Evolutionary conservation across 2,888 invertebrate genomes (phyloP).

Genomic region (Parnassius smintheus): DNA sequence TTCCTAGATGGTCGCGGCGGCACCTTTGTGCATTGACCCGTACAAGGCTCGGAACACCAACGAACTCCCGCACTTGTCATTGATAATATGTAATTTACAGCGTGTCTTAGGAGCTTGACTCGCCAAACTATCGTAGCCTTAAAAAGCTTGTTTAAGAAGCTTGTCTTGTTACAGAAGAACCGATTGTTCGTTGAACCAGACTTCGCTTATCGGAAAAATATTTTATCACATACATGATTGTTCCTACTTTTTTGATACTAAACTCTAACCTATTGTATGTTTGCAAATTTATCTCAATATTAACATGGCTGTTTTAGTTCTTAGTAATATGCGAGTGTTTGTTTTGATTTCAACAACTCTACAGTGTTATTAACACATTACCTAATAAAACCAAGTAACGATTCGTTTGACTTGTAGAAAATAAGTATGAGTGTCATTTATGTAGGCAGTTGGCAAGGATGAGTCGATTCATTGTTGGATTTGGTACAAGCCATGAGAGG

Average conservation of each 20-base stretch:
- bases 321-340: constrained; percentile 4
- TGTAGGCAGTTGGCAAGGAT: constrained; percentile 62
- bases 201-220: too few species aligned
- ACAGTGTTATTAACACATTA: constrained; percentile 22
- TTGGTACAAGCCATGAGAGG: constrained; percentile 58
- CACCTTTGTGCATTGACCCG: constrained; percentile 74
- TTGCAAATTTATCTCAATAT: background rate
- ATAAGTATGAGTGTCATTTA: constrained; percentile 55
- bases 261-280: background rate
- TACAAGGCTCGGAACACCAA: constrained; percentile 60
- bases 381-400: constrained; percentile 35
- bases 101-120: constrained; percentile 8
- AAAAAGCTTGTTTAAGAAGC: too few species aligned
- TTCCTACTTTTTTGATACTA: too few species aligned
- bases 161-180: too few species aligned
- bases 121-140: constrained; percentile 1
- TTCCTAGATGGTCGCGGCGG: constrained; percentile 51
- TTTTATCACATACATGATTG: too few species aligned
- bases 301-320: constrained; percentile 1
- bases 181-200: too few species aligned
- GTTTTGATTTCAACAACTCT: constrained; percentile 17
- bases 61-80: constrained; percentile 55
- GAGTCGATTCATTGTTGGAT: constrained; percentile 55
- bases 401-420: constrained; percentile 42
- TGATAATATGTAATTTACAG: constrained; percentile 46